A percentile compares a stretch with the other conserved stretches of the same genome.
Conservation (phyloP, 2,888 invertebrate genomes). For the Dusona sp. region DNA sequence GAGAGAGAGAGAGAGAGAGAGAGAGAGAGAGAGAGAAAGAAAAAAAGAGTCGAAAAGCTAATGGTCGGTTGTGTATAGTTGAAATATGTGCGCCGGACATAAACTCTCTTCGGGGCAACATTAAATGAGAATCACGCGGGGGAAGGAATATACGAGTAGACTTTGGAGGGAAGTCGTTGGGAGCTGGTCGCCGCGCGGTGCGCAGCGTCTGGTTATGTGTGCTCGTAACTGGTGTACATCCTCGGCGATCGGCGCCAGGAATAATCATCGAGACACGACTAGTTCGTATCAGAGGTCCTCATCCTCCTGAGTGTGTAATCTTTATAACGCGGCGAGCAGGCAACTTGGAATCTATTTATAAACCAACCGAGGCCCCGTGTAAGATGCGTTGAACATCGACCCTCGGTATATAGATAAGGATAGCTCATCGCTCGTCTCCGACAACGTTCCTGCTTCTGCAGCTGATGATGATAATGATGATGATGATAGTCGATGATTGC, state of each 20-base stretch:
- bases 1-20: neutral
- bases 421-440: constrained; percentile 13
- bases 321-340: constrained; percentile 51
- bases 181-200: constrained; percentile 1
- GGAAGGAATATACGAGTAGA: constrained; percentile 20
- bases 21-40: constrained; percentile 3
- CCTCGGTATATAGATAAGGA: constrained; percentile 41
- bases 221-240: constrained; percentile 46
- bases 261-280: constrained; percentile 62
- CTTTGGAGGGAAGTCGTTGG: constrained; percentile 41
- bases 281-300: constrained; percentile 59
- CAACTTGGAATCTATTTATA: constrained; percentile 67
- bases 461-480: constrained; percentile 42
- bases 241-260: constrained; percentile 58
- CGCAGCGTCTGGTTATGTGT: constrained; percentile 19
- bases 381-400: constrained; percentile 10
- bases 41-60: neutral
- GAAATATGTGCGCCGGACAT: constrained; percentile 54
- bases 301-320: constrained; percentile 57
- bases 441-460: constrained; percentile 27
- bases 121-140: constrained; percentile 50
- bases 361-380: constrained; percentile 36
- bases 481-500: constrained; percentile 48
- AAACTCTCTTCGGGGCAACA: constrained; percentile 45
- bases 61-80: constrained; percentile 41